Conservation (phyloP, 1,140 invertebrate genomes). For the Drosophila sproati region DNA sequence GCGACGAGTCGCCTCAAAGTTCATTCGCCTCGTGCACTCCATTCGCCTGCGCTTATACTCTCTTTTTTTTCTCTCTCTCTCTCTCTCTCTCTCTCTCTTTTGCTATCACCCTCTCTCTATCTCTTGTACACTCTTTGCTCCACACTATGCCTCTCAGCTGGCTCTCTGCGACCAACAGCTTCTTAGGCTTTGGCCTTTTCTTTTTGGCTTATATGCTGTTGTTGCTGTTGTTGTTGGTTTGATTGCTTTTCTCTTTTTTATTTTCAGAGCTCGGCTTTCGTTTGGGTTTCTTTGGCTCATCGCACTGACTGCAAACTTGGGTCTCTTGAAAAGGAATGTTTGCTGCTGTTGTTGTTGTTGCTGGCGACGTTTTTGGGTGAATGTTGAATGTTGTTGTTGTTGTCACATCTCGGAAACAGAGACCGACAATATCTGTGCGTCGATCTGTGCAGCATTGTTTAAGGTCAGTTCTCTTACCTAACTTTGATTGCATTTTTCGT, state of each 20-base stretch:
- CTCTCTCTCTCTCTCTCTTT: constrained; percentile 23
- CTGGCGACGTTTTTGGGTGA: constrained; percentile 71
- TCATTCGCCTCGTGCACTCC: constrained; percentile 84
- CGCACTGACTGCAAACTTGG: constrained; percentile 40
- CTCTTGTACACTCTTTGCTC: constrained; percentile 8
- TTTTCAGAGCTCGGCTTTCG: constrained; percentile 69
- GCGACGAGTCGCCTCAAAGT: constrained; percentile 73
- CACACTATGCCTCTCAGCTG: constrained; percentile 6
- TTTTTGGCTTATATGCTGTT: constrained; percentile 44
- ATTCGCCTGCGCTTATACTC: constrained; percentile 51
- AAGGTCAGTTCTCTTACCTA: constrained; percentile 82
- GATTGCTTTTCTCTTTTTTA: constrained; percentile 73
- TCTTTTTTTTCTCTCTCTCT: constrained; percentile 16
- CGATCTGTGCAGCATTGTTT: constrained; percentile 79
- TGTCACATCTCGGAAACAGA: constrained; percentile 8
- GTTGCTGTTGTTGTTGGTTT: constrained; percentile 21
- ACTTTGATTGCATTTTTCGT: constrained; percentile 75
- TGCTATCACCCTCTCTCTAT: constrained; percentile 11
- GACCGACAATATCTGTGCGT: constrained; percentile 5
- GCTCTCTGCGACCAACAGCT: constrained; percentile 39
- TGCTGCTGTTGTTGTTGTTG: constrained; percentile 43
- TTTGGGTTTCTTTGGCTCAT: constrained; percentile 59
- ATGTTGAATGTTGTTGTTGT: constrained; percentile 40
- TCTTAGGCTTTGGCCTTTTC: constrained; percentile 61
- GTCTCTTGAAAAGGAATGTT: constrained; percentile 77